Evolutionary conservation across 2,888 invertebrate genomes (phyloP).

Genomic region (Agrotis exclamationis): DNA sequence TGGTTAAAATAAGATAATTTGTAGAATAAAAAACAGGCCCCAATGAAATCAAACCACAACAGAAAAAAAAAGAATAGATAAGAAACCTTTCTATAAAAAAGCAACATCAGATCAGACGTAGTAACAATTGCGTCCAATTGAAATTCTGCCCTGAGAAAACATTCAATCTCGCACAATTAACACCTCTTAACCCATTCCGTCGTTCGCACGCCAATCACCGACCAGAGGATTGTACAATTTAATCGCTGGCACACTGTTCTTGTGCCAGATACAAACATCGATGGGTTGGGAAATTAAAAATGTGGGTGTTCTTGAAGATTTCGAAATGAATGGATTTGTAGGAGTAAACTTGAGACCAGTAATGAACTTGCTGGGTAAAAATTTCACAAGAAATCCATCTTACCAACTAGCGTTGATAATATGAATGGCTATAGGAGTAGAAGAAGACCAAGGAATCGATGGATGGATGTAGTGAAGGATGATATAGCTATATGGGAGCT

Average conservation of each 20-base stretch:
- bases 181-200: constrained; percentile 90
- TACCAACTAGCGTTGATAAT: no score
- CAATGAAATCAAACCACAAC: not conserved
- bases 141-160: constrained; percentile 90
- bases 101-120: constrained; percentile 45
- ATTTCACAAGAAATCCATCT: no score
- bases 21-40: no score
- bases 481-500: no score
- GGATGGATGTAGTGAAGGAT: no score
- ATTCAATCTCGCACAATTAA: constrained; percentile 92
- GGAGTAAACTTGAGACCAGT: not conserved
- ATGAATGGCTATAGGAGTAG: no score
- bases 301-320: not conserved
- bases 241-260: constrained; percentile 73
- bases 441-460: no score
- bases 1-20: no score
- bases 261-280: constrained; percentile 62
- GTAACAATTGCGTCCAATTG: constrained; percentile 89
- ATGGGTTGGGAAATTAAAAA: constrained; percentile 22
- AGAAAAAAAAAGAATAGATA: constrained; percentile 38
- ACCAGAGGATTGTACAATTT: constrained; percentile 77
- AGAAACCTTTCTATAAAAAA: constrained; percentile 53
- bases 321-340: not conserved
- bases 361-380: not conserved
- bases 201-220: constrained; percentile 90